phyloP scores from a whole-genome alignment of 2,888 invertebrate species.

The Harpalus rubripes region DNA sequence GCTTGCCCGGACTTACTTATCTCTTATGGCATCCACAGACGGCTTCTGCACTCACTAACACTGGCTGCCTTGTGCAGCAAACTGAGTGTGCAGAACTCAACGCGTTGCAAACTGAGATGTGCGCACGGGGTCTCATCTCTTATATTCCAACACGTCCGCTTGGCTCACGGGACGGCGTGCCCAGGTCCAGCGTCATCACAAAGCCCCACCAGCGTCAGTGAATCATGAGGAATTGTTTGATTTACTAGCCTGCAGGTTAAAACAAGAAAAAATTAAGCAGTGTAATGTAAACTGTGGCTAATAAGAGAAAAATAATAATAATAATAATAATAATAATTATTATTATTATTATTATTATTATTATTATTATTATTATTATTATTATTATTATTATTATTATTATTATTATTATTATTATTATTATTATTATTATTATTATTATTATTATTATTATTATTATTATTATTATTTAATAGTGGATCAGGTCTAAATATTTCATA shows the following conservation, averaged over 20 bases:
- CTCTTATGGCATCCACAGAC: slow-evolving; percentile 18
- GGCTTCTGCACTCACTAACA: slow-evolving; percentile 22
- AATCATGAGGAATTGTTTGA: neutral
- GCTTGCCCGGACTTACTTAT: neutral
- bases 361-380: too few species aligned
- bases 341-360: too few species aligned
- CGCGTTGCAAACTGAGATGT: slow-evolving; percentile 38
- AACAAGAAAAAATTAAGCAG: too few species aligned
- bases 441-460: too few species aligned
- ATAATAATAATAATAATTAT: too few species aligned
- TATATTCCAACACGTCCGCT: slow-evolving; percentile 41
- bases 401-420: too few species aligned
- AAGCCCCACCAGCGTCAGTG: neutral
- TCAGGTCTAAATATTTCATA: too few species aligned
- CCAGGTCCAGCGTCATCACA: neutral
- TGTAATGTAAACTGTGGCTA: too few species aligned
- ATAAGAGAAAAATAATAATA: too few species aligned
- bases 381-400: too few species aligned
- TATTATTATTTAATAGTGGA: too few species aligned
- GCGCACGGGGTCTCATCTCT: slow-evolving; percentile 19
- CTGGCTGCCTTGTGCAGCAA: neutral
- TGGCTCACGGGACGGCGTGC: neutral
- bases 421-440: too few species aligned
- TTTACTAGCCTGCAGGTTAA: neutral
- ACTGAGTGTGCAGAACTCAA: slow-evolving; percentile 30